Evolutionary conservation across 2,113 vertebrate species (phyloP).

Genomic region (Hippolais icterina): DNA sequence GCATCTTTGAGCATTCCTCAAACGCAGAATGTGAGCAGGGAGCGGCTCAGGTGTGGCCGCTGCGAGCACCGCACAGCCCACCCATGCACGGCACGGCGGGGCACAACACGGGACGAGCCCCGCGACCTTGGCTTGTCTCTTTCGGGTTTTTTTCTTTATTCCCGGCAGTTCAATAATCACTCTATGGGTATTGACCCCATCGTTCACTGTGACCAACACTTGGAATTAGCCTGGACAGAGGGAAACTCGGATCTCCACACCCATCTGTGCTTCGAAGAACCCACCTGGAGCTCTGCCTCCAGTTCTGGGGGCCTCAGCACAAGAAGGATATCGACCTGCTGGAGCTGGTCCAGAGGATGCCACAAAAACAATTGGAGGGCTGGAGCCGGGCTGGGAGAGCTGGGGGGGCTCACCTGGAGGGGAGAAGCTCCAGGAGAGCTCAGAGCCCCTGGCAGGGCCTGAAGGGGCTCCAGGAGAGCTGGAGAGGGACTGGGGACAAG

Average conservation of each 20-base stretch:
- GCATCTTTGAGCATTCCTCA: background rate
- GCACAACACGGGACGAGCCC: background rate
- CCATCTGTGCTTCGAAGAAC: background rate
- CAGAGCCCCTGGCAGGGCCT: rapidly evolving
- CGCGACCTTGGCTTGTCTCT: background rate
- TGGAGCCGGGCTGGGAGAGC: background rate
- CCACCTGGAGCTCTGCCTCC: background rate
- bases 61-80: background rate
- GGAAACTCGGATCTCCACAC: rapidly evolving
- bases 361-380: background rate
- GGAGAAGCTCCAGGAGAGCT: background rate
- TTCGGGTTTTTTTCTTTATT: background rate
- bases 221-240: background rate
- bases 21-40: background rate
- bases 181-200: rapidly evolving
- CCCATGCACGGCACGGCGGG: rapidly evolving
- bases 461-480: background rate
- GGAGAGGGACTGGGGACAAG: background rate
- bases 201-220: rapidly evolving
- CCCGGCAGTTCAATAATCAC: background rate
- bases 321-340: background rate
- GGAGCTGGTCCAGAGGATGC: background rate
- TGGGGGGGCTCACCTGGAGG: background rate
- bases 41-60: background rate
- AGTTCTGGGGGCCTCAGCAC: background rate